These are phyloP conservation scores for Drosophila kohkoa DNA, from an alignment of 1,140 invertebrate species.

Conservation along the genomic window DNA sequence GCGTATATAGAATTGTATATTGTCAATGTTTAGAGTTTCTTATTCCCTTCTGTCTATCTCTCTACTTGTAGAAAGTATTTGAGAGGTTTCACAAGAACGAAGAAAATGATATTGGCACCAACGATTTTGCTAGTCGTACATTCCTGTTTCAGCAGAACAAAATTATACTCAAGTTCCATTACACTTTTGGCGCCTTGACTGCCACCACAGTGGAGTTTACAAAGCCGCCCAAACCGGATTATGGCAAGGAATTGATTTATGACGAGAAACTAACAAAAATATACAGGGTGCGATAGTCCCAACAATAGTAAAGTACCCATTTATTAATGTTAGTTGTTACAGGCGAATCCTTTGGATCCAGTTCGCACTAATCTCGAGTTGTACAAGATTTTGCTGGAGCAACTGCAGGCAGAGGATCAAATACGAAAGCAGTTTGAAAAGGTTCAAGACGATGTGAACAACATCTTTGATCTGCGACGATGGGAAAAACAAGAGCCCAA, in stretches of 20 bases:
- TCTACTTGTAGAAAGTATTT: conserved; percentile 51
- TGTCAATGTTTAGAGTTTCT: not conserved
- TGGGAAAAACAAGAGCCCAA: conserved; percentile 85
- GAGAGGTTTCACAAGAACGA: conserved; percentile 53
- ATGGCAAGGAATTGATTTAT: conserved; percentile 87
- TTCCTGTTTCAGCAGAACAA: conserved; percentile 88
- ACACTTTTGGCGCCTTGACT: conserved; percentile 88
- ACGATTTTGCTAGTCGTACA: conserved; percentile 88
- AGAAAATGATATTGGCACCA: conserved; percentile 47
- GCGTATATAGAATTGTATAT: not conserved
- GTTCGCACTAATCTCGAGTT: conserved; percentile 88
- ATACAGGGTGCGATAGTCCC: conserved; percentile 86
- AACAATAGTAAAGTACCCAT: not conserved
- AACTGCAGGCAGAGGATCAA: conserved; percentile 86
- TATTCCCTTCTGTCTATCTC: too few relatives aligned
- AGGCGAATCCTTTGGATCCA: conserved; percentile 88
- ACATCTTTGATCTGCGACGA: conserved; percentile 85
- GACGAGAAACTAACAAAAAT: conserved; percentile 87
- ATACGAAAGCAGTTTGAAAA: conserved; percentile 82
- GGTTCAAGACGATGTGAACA: conserved; percentile 85
- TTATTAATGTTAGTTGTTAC: conserved; percentile 6
- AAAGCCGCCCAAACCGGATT: conserved; percentile 88
- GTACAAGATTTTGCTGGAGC: conserved; percentile 85
- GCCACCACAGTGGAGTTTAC: conserved; percentile 88
- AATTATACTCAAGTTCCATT: conserved; percentile 89